A percentile compares a stretch with the other conserved stretches of the same genome.
phyloP scores from a whole-genome alignment of 2,797 vertebrate genomes.

The Mormyrops attenuatus region DNA sequence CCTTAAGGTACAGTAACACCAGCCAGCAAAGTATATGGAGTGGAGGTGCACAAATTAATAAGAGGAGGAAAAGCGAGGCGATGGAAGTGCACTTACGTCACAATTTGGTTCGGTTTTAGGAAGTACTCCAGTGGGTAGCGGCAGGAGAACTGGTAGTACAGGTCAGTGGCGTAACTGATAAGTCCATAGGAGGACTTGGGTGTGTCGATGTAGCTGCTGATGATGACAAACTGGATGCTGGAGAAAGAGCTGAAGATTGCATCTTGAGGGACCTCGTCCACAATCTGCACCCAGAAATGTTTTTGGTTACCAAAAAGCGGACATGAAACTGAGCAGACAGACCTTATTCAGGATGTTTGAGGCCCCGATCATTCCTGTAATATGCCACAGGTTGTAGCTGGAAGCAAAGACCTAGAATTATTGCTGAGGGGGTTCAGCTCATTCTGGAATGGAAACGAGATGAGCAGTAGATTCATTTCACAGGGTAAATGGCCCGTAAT shows the following conservation, averaged over 20 bases:
- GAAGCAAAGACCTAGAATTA: background rate
- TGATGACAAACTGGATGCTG: slow-evolving; percentile 30
- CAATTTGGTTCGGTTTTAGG: slow-evolving; percentile 35
- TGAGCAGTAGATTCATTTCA: background rate
- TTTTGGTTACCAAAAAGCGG: background rate
- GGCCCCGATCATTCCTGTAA: background rate
- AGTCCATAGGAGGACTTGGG: background rate
- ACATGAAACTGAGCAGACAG: background rate
- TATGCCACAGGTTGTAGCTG: background rate
- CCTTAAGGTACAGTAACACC: background rate
- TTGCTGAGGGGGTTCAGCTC: background rate
- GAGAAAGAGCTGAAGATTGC: slow-evolving; percentile 31
- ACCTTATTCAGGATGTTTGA: background rate
- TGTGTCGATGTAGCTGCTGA: slow-evolving; percentile 36
- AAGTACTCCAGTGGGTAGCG: slow-evolving; percentile 41
- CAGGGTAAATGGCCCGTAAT: background rate
- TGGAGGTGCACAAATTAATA: background rate
- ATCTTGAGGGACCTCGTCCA: slow-evolving; percentile 15
- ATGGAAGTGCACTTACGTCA: slow-evolving; percentile 28
- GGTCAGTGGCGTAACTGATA: slow-evolving; percentile 36
- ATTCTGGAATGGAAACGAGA: background rate
- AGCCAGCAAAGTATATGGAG: background rate
- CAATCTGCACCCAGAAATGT: slow-evolving; percentile 20
- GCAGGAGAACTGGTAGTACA: slow-evolving; percentile 40
- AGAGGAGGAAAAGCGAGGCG: background rate